These are phyloP conservation scores for Styela clava DNA, from an alignment of 23 tunicate genomes.

Conservation along the genomic window DNA sequence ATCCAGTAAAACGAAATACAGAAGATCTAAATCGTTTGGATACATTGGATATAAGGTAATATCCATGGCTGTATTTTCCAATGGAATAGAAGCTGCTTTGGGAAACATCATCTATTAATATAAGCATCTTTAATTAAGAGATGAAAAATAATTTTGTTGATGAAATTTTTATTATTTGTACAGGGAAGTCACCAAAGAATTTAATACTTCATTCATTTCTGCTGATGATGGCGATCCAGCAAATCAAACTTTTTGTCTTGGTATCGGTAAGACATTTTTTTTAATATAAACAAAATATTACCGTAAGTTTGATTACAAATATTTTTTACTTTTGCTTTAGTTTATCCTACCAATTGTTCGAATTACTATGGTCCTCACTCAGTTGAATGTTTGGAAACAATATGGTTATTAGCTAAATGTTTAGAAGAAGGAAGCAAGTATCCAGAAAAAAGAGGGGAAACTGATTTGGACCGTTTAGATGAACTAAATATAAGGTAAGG, in stretches of 20 bases:
- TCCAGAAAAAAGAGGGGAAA: not conserved
- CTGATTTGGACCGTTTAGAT: not conserved
- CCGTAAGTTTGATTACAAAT: too few species aligned
- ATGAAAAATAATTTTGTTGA: not conserved
- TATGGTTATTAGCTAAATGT: constrained; percentile 14
- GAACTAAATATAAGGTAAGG: not conserved
- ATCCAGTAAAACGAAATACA: not conserved
- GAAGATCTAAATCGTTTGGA: not conserved
- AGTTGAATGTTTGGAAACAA: constrained; percentile 11
- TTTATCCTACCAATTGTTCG: not conserved
- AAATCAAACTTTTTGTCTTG: not conserved
- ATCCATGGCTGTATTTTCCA: too few species aligned
- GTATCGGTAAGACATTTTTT: not conserved
- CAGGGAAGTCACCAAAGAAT: not conserved
- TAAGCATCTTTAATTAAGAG: too few species aligned
- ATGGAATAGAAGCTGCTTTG: too few species aligned
- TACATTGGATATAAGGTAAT: constrained; percentile 2
- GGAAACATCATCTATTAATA: too few species aligned
- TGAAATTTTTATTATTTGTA: not conserved
- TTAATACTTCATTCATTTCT: not conserved
- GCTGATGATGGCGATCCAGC: not conserved
- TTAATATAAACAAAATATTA: too few species aligned
- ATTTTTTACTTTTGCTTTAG: not conserved
- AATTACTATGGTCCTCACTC: constrained; percentile 19
- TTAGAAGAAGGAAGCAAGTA: constrained; percentile 14